These are phyloP conservation scores for Tragulus kanchil DNA, from an alignment of 2,113 vertebrate genomes.

Conservation along the genomic window DNA sequence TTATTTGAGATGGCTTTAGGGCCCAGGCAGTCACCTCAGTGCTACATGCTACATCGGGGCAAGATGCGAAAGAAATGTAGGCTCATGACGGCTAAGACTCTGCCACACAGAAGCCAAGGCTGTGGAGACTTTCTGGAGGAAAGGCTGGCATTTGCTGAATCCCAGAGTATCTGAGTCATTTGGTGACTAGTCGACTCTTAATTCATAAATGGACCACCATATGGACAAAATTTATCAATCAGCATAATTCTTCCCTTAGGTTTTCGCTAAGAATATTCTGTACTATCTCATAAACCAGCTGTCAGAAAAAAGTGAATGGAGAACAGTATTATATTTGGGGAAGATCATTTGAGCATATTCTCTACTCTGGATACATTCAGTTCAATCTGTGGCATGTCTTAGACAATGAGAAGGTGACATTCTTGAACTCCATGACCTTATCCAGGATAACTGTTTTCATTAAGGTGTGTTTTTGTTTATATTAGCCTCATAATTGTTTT, in stretches of 20 bases:
- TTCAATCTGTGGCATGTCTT: background rate
- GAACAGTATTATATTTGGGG: background rate
- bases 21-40: background rate
- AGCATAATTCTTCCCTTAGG: background rate
- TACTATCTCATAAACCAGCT: background rate
- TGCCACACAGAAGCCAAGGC: background rate
- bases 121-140: background rate
- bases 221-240: background rate
- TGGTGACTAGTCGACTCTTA: slow-evolving; percentile 2
- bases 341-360: background rate
- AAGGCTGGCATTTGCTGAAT: background rate
- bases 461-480: slow-evolving; percentile 7
- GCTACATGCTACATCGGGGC: background rate
- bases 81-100: background rate
- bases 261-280: background rate
- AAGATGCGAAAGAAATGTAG: background rate
- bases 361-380: background rate
- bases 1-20: background rate
- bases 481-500: slow-evolving; percentile 9
- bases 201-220: background rate
- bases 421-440: background rate
- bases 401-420: background rate
- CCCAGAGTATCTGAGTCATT: slow-evolving; percentile 3
- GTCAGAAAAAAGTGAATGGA: background rate
- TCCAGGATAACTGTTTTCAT: slow-evolving; percentile 1